Conservation (phyloP, 1,140 invertebrate species). For the Drosophila parabipectinata region DNA sequence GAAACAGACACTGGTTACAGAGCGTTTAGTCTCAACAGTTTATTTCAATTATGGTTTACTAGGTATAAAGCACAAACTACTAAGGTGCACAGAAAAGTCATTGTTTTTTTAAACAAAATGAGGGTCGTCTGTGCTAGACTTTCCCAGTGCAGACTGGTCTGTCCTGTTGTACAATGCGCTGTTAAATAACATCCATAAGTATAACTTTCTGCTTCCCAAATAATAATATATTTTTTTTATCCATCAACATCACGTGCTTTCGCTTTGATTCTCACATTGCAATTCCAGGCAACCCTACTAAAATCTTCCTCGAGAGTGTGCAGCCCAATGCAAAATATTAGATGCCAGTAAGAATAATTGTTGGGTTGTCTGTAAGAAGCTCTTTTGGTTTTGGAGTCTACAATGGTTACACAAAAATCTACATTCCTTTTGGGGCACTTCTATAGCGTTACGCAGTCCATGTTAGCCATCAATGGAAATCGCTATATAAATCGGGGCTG, state of each 20-base stretch:
- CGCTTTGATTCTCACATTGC: conserved; percentile 66
- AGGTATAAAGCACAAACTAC: conserved; percentile 66
- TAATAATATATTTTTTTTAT: conserved; percentile 58
- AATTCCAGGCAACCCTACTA: conserved; percentile 12
- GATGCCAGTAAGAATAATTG: conserved; percentile 29
- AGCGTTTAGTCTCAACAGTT: conserved; percentile 39
- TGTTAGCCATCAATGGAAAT: conserved; percentile 59
- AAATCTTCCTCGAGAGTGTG: not conserved
- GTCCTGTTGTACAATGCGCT: conserved; percentile 22
- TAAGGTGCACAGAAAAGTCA: conserved; percentile 58
- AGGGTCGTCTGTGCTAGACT: conserved; percentile 25
- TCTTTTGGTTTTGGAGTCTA: conserved; percentile 38
- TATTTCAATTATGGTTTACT: conserved; percentile 61
- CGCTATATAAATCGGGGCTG: conserved; percentile 71
- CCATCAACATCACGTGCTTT: conserved; percentile 77
- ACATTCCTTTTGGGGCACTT: conserved; percentile 15
- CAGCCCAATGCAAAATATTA: conserved; percentile 41
- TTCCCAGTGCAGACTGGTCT: conserved; percentile 2
- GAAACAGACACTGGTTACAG: not conserved
- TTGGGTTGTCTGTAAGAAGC: conserved; percentile 59
- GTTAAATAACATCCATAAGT: not conserved
- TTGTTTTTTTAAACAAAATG: conserved; percentile 68
- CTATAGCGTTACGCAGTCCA: conserved; percentile 19
- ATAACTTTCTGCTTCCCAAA: conserved; percentile 32
- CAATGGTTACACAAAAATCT: conserved; percentile 52